Conservation (phyloP, 1,140 invertebrate genomes). For the Maniola jurtina region DNA sequence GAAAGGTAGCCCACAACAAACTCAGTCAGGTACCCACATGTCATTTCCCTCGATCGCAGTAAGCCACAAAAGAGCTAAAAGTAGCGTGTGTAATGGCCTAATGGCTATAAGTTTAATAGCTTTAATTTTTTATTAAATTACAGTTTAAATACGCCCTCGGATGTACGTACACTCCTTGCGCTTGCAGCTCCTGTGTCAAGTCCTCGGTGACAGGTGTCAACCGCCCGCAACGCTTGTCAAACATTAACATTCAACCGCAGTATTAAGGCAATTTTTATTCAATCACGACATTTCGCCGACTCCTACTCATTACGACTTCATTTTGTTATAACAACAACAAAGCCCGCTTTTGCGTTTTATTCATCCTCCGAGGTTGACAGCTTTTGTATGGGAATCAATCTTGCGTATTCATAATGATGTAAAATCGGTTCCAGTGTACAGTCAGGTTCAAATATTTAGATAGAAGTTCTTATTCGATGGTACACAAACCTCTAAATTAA, state of each 20-base stretch:
- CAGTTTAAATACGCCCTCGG: not conserved
- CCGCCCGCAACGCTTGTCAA: constrained; percentile 69
- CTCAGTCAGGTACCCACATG: too few species aligned
- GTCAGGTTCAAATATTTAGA: not conserved
- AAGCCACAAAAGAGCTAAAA: too few species aligned
- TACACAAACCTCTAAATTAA: not conserved
- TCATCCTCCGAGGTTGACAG: constrained; percentile 60
- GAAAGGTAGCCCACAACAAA: too few species aligned
- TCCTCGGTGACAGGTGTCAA: constrained; percentile 40
- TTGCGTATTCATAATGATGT: constrained; percentile 65
- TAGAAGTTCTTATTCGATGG: too few species aligned
- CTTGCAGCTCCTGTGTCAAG: constrained; percentile 14
- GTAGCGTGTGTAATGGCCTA: too few species aligned
- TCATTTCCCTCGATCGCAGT: too few species aligned
- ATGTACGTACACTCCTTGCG: constrained; percentile 3
- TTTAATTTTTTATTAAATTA: not conserved
- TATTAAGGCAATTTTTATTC: constrained; percentile 73
- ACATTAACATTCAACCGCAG: constrained; percentile 53
- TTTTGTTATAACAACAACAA: constrained; percentile 76
- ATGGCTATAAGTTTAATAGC: too few species aligned
- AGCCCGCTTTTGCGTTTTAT: constrained; percentile 57
- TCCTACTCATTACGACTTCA: constrained; percentile 74
- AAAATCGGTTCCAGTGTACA: constrained; percentile 65
- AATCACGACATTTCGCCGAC: constrained; percentile 61
- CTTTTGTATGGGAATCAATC: constrained; percentile 72